phyloP scores from a whole-genome alignment of 2,797 vertebrate species.

The Psittacula derbiana region DNA sequence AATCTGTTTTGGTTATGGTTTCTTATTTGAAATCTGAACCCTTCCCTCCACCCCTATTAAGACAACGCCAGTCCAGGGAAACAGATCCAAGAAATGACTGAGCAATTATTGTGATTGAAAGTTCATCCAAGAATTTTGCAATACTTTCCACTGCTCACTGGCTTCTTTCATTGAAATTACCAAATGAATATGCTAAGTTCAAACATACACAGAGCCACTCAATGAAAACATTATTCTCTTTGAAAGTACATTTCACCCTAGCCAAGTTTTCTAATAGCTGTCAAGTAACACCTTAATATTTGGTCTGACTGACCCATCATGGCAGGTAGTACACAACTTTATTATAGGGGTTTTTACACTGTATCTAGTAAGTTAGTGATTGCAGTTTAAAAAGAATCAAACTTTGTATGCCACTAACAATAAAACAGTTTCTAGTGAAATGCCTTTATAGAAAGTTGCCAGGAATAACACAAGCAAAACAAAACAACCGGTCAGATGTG shows the following conservation, averaged over 20 bases:
- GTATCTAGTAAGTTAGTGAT: not conserved
- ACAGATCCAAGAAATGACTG: slow-evolving; percentile 1
- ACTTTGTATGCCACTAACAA: not conserved
- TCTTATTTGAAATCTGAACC: not conserved
- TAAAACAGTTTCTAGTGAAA: not conserved
- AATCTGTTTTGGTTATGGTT: not conserved
- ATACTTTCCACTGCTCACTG: not conserved
- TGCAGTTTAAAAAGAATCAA: not conserved
- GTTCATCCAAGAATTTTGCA: not conserved
- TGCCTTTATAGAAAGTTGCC: not conserved
- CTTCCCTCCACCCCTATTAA: not conserved
- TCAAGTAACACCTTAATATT: not conserved
- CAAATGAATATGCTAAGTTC: not conserved
- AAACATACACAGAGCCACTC: not conserved
- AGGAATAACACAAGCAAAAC: not conserved
- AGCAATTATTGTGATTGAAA: not conserved
- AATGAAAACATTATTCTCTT: not conserved
- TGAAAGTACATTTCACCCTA: not conserved
- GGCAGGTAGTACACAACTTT: not conserved
- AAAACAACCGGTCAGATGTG: not conserved
- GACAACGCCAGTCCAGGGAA: not conserved
- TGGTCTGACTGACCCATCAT: not conserved
- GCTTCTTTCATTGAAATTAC: not conserved
- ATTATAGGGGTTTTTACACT: not conserved
- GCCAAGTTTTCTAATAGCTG: not conserved